These are phyloP conservation scores for Zaprionus inermis DNA, from an alignment of 1,140 invertebrate genomes.

Conservation along the genomic window DNA sequence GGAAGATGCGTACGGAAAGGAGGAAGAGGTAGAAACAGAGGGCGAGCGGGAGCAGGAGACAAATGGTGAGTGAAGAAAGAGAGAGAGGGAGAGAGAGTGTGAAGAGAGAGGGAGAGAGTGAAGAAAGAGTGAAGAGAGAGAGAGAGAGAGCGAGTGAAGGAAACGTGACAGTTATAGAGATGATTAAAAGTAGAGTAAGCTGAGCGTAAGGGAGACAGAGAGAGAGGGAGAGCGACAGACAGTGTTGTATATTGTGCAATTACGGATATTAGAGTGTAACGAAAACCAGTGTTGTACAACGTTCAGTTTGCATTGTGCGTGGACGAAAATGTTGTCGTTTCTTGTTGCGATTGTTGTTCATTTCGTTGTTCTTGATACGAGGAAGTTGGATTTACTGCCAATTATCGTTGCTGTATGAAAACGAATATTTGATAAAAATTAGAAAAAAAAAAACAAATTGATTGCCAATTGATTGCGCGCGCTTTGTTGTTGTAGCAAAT, in stretches of 20 bases:
- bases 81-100: constrained; percentile 19
- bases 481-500: constrained; percentile 69
- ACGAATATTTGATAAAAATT: constrained; percentile 32
- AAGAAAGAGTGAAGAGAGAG: not conserved
- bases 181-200: constrained; percentile 4
- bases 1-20: constrained; percentile 5
- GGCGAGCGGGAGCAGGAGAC: constrained; percentile 5
- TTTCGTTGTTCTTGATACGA: constrained; percentile 23
- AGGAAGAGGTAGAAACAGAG: not conserved
- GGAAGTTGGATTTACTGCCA: constrained; percentile 39
- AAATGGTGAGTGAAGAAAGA: constrained; percentile 1
- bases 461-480: constrained; percentile 25
- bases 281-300: constrained; percentile 12
- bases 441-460: constrained; percentile 15
- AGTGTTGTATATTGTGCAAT: constrained; percentile 8
- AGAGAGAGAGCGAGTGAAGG: not conserved
- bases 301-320: constrained; percentile 4
- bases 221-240: not conserved
- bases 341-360: constrained; percentile 29
- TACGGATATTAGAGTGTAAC: constrained; percentile 3
- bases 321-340: constrained; percentile 1
- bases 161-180: constrained; percentile 22
- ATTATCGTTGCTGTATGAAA: constrained; percentile 38
- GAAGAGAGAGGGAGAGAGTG: not conserved
- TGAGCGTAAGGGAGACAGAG: constrained; percentile 6